These are phyloP conservation scores for Myrmophylax atrothorax DNA, from an alignment of 2,113 vertebrate genomes.

Conservation along the genomic window DNA sequence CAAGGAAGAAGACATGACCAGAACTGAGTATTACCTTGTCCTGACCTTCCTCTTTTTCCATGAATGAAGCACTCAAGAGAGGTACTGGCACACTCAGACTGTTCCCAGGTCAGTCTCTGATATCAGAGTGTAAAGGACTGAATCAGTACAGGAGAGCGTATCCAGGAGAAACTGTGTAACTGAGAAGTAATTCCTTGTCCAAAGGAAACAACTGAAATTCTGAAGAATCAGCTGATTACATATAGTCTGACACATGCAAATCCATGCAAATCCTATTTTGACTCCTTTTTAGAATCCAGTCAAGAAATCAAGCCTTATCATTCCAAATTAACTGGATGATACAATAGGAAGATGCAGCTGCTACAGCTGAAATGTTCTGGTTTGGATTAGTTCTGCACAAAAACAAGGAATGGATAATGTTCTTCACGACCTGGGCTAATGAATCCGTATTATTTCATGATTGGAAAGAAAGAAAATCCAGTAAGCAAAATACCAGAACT, in stretches of 20 bases:
- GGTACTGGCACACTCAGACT: not conserved
- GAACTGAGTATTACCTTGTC: not conserved
- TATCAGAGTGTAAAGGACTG: not conserved
- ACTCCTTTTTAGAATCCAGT: not conserved
- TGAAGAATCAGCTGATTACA: not conserved
- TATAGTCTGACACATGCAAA: not conserved
- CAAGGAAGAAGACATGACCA: not conserved
- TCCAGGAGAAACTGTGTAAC: not conserved
- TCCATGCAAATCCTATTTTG: not conserved
- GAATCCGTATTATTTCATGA: not conserved
- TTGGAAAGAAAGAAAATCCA: not conserved
- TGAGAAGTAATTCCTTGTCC: not conserved
- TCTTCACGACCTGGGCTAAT: not conserved
- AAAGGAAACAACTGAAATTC: not conserved
- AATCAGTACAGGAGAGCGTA: accelerated
- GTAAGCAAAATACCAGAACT: not conserved
- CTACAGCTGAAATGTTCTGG: not conserved
- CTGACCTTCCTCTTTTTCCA: not conserved
- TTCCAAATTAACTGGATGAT: not conserved
- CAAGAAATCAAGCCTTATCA: not conserved
- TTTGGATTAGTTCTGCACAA: not conserved
- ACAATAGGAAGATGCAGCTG: not conserved
- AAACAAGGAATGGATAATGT: not conserved
- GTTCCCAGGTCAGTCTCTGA: not conserved
- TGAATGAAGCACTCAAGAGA: not conserved